Percentiles rank a stretch among this genome's conserved stretches.
Evolutionary conservation across 2,113 vertebrate species (phyloP).

Genomic region (Datnioides undecimradiatus): DNA sequence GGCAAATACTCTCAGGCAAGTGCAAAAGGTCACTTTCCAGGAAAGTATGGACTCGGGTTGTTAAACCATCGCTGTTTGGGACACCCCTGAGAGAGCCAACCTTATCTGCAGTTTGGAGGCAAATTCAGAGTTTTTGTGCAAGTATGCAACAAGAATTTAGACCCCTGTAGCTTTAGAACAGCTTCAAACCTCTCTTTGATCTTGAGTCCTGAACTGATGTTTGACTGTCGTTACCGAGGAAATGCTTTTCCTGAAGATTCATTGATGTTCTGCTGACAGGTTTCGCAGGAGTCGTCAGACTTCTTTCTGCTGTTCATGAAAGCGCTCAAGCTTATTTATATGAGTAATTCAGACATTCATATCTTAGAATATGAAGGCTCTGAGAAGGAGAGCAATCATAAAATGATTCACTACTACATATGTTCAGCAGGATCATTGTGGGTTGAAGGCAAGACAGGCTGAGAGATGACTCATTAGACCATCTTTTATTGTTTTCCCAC

Average conservation of each 20-base stretch:
- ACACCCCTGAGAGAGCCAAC: not conserved
- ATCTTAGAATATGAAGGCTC: not conserved
- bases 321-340: not conserved
- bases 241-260: not conserved
- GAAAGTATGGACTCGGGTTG: too few relatives aligned
- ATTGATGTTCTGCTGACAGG: not conserved
- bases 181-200: not conserved
- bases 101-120: not conserved
- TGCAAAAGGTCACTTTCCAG: not conserved
- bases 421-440: conserved; percentile 25
- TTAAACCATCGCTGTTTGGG: too few relatives aligned
- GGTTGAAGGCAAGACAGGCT: conserved; percentile 20
- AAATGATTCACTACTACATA: conserved; percentile 14
- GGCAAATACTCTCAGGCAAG: not conserved
- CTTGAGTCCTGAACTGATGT: not conserved
- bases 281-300: not conserved
- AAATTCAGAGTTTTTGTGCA: not conserved
- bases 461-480: conserved; percentile 27
- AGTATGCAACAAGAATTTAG: not conserved
- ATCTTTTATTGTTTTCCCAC: conserved; percentile 13
- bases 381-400: conserved; percentile 4
- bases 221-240: not conserved
- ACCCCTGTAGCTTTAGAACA: not conserved
- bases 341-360: not conserved
- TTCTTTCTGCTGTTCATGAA: not conserved